Percentiles rank a stretch among this genome's conserved stretches.
phyloP scores from a whole-genome alignment of 2,888 invertebrate species.

The Sphaerophoria rueppellii region DNA sequence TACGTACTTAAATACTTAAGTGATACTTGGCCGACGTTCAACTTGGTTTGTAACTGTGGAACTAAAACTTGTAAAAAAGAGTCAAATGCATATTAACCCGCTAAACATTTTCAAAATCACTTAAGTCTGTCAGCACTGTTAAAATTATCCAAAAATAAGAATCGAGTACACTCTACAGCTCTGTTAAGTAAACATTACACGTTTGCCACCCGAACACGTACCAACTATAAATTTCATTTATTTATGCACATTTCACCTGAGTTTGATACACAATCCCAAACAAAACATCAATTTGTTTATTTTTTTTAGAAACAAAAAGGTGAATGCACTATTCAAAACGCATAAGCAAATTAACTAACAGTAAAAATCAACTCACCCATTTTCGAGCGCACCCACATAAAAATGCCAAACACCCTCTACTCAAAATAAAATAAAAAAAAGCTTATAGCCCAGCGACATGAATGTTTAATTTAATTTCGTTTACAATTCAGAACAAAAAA shows the following conservation, averaged over 20 bases:
- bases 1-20: no score
- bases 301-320: slow-evolving; percentile 13
- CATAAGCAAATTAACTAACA: slow-evolving; percentile 50
- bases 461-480: slow-evolving; percentile 56
- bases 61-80: no score
- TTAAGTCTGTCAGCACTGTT: no score
- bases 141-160: background rate
- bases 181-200: slow-evolving; percentile 47
- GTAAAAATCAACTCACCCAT: slow-evolving; percentile 9
- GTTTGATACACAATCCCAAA: slow-evolving; percentile 39
- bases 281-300: slow-evolving; percentile 37
- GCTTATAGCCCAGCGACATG: slow-evolving; percentile 21
- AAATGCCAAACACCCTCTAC: background rate
- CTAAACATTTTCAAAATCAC: no score
- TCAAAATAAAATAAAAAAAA: no score
- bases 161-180: slow-evolving; percentile 35
- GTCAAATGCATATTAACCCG: no score
- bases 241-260: slow-evolving; percentile 56
- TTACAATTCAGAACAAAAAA: slow-evolving; percentile 29
- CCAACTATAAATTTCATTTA: background rate
- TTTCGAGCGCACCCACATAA: slow-evolving; percentile 24
- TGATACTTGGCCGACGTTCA: no score
- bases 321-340: slow-evolving; percentile 50
- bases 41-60: no score
- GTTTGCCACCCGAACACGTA: background rate